Base-by-base conservation (phyloP, 53 echinoderm and acorn worm genomes). In the Holothuria scabra region DNA sequence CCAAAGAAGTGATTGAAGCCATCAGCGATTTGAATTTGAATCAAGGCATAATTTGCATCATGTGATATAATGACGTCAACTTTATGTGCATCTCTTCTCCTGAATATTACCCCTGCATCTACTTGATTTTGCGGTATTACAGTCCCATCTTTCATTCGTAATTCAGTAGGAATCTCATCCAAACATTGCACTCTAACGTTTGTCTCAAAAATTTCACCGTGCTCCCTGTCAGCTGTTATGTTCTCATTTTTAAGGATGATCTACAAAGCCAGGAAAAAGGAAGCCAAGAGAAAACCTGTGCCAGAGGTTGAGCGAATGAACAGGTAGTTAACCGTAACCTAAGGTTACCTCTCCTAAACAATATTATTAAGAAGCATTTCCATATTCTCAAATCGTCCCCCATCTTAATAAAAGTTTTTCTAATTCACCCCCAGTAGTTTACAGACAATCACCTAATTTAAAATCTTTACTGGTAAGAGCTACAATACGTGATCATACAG, bases 241-340 rank as follows among this genome's bases (percentile, higher is more conserved):
- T 48, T 10, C 48, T 72, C 46, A 34, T 72, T 21, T 1, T 16
- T 21, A 7, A 72, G 24, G 26, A 72, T 72, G 46, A 13, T 25
- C 46, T 72, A 46, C 44, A 72, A 28, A 10, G 72, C 72, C 2
- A 12, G 8, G 11, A 25, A 24, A 44, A 72, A 72, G 14, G 24
- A 25, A 52, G 52, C 72, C 72, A 72, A 13, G 72, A 41, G 11
- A 72, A 72, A 72, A 72, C 72, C 9, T 21, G 16, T 72, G 26
- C 48, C 37, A 72, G 34, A 12, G 46, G 72, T 44, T 4, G 25
- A 48, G 72, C 21, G 5, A 72, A 48, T n/a, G 31, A 3, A 34
- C 72, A 72, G n/a, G n/a, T n/a, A n/a, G n/a, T n/a, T n/a, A n/a
- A n/a, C n/a, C n/a, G n/a, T n/a, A n/a, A n/a, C n/a, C n/a, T n/a